Evolutionary conservation across 1,140 invertebrate species (phyloP), one percentile per base, ranked within the genome.

Genomic region (Andrena cerasifolii): DNA sequence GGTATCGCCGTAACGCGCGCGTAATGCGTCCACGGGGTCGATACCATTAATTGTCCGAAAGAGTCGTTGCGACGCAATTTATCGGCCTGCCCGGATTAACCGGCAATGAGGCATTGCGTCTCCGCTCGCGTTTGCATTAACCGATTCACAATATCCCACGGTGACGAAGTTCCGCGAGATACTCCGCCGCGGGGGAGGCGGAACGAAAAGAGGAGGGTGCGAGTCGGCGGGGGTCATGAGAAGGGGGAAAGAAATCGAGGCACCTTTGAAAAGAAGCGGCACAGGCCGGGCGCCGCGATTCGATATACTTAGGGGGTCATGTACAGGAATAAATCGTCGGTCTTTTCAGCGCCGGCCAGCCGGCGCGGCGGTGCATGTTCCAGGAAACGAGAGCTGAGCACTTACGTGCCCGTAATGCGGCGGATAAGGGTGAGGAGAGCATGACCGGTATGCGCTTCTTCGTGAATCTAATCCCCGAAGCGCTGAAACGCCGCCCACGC

Each of bases 401-500:
- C 56, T 77, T 77, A 77, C 67, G 75, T 77, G 75, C 56, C 54
- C 66, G 75, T 66, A 83, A 77, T 59, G 82, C 68, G 36, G 26
- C 45, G 79, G 53, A 72, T 51, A 80, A 76, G 70, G 66, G 66
- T 47, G 83, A 70, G 61, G 58, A 66, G 77, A 68, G 75, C 63
- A 67, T 36, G 73, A 68, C 63, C 58, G 49, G 70, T 54, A 73
- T 66, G 76, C 33, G 74, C 83, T 79, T 80, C 85, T 86, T 86
- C 71, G 77, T 71, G 80, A 83, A 78, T 72, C 75, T 75, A 68
- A 80, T 77, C 58, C 71, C 75, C 63, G 56, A 66, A 80, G 74
- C 72, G 65, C 43, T 71, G 76, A 80, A 78, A 78, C 75, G 53
- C 75, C 79, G 83, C 83, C 86, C 81, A 86, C 84, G 81, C 77